Conservation (phyloP, 2,888 invertebrate species). For the Steinernema scapterisci region DNA sequence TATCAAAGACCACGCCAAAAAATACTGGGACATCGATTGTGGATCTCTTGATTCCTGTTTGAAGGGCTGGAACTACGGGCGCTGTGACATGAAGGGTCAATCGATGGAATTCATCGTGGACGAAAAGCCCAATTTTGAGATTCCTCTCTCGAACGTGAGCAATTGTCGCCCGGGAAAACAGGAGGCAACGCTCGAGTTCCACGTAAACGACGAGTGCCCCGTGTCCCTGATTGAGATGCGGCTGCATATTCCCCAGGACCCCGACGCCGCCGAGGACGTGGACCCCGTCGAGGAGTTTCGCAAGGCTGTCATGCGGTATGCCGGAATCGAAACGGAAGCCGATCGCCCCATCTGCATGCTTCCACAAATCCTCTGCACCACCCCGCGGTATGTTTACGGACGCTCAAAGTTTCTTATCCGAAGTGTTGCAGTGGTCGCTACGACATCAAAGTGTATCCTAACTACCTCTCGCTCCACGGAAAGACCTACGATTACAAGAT, state of each 20-base stretch:
- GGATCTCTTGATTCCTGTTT: constrained; percentile 87
- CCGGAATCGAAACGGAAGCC: constrained; percentile 86
- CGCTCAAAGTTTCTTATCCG: constrained; percentile 52
- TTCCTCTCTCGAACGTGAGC: constrained; percentile 91
- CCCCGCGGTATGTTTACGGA: constrained; percentile 79
- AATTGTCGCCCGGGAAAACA: constrained; percentile 85
- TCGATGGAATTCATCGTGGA: constrained; percentile 62
- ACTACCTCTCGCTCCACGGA: constrained; percentile 89
- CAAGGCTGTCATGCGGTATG: constrained; percentile 92
- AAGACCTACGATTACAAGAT: constrained; percentile 99
- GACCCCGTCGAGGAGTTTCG: constrained; percentile 97
- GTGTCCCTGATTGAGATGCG: constrained; percentile 96
- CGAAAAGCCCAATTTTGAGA: constrained; percentile 79
- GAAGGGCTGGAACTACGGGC: constrained; percentile 99
- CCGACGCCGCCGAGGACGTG: constrained; percentile 75
- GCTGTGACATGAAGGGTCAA: constrained; percentile 82
- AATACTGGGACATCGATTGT: constrained; percentile 80
- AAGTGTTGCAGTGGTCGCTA: constrained; percentile 81
- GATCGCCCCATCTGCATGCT: constrained; percentile 97
- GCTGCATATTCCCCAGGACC: constrained; percentile 89
- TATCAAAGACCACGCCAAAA: constrained; percentile 84
- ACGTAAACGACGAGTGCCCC: constrained; percentile 88
- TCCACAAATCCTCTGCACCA: constrained; percentile 93
- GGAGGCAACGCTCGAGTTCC: constrained; percentile 94
- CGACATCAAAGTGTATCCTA: constrained; percentile 89